Evolutionary conservation across 2,888 invertebrate genomes (phyloP).

Genomic region (Bombylius discolor): DNA sequence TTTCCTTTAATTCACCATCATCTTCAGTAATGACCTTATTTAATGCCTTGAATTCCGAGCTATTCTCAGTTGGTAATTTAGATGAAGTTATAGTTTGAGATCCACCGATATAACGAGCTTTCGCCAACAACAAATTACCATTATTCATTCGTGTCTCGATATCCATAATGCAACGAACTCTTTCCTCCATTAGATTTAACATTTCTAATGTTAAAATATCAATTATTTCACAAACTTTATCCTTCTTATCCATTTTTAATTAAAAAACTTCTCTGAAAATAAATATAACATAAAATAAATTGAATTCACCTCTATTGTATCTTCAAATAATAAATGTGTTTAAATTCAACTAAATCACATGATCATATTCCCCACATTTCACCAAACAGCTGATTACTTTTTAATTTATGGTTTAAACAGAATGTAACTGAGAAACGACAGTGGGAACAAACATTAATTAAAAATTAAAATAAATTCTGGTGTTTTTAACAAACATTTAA

Average conservation of each 20-base stretch:
- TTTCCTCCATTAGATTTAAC: slow-evolving; percentile 59
- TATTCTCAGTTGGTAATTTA: slow-evolving; percentile 51
- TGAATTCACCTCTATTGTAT: no score
- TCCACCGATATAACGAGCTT: slow-evolving; percentile 67
- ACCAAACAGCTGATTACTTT: no score
- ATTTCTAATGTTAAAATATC: slow-evolving; percentile 57
- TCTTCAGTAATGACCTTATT: slow-evolving; percentile 27
- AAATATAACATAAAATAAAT: no score
- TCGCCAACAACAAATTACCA: slow-evolving; percentile 62
- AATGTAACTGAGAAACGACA: no score
- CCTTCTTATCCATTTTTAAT: neutral
- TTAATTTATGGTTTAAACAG: no score
- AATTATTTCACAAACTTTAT: slow-evolving; percentile 38
- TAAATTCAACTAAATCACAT: no score
- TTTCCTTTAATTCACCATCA: slow-evolving; percentile 28
- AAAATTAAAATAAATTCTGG: no score
- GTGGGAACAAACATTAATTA: no score
- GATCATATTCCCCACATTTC: no score
- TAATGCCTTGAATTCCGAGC: slow-evolving; percentile 38
- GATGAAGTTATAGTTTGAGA: slow-evolving; percentile 55
- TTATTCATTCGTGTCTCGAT: slow-evolving; percentile 55
- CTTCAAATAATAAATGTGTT: no score
- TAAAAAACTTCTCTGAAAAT: neutral
- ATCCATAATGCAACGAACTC: slow-evolving; percentile 51
- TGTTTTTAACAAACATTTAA: no score